phyloP scores from a whole-genome alignment of 2,797 vertebrate species.

The Coranthus polyacanthus region DNA sequence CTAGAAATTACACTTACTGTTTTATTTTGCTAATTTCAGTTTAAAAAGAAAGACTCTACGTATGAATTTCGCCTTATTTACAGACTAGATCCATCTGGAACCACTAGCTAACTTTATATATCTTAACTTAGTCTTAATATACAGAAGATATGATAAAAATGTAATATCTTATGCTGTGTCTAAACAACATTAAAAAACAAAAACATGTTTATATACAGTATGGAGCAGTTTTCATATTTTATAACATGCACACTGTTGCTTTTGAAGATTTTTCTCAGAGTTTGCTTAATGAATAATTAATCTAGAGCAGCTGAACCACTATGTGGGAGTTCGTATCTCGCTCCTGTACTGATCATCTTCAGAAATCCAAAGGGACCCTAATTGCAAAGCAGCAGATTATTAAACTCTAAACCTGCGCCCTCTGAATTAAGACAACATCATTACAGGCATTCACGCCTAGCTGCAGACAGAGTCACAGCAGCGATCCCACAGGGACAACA shows the following conservation, averaged over 20 bases:
- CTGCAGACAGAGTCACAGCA: slow-evolving; percentile 52
- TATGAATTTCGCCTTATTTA: too few species aligned
- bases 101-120: neutral
- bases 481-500: slow-evolving; percentile 43
- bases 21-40: too few species aligned
- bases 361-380: slow-evolving; percentile 4
- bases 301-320: too few species aligned
- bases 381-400: slow-evolving; percentile 12
- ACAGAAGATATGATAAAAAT: neutral
- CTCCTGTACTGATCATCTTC: too few species aligned
- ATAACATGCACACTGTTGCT: too few species aligned
- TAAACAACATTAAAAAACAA: neutral
- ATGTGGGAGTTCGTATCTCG: too few species aligned
- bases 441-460: slow-evolving; percentile 37
- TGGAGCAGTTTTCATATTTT: neutral
- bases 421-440: slow-evolving; percentile 43
- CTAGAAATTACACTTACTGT: too few species aligned
- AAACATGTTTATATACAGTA: neutral
- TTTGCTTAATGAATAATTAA: too few species aligned
- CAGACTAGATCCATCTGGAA: too few species aligned
- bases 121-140: neutral
- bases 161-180: neutral
- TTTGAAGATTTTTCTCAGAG: too few species aligned
- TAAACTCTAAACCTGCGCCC: slow-evolving; percentile 16
- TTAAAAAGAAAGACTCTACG: too few species aligned